Evolutionary conservation across 2,113 vertebrate species (phyloP), one percentile per base, ranked within the genome.

Genomic region (Todiramphus chloris): DNA sequence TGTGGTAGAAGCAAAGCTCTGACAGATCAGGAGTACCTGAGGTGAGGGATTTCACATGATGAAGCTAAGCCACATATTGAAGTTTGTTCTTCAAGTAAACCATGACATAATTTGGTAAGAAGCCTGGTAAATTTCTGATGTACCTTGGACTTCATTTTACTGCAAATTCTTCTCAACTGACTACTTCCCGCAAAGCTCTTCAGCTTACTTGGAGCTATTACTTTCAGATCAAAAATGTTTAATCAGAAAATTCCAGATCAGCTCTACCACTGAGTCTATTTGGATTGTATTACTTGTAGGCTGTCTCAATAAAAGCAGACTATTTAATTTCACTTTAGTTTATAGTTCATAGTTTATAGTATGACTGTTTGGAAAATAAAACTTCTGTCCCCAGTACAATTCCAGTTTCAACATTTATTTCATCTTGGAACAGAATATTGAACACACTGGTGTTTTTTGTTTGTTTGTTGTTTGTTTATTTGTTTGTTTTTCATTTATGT

Each of bases 211-310:
- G 68, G 63, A 96, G 16, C 75, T 88, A 30, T 90, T 78, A 41
- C 68, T 93, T 94, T 86, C 88, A 93, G 83, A 95, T 92, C 33
- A 86, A 89, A 94, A 90, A 41, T 9, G 41, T 88, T 93, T 93
- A 25, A 93, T 79, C 79, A 92, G 78, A 93, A 90, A 41, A 77
- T 93, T 77, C 83, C 90, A 83, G 86, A 89, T 17, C 20, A 89
- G 16, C 27, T 92, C 76, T 94, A 75, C 80, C 86, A 94, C 76
- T 35, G 70, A 85, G 31, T 73, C 76, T 87, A 6, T 83, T 94
- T 88, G 72, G 59, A 85, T 33, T 73, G 46, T 4, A 0, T 79
- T 88, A 43, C 67, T 74, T 8, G 3, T 35, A 27, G 68, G 12
- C 17, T 90, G 63, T 75, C n/a, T 92, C 39, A 83, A 66, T 96